These are phyloP conservation scores for Drosophila birchii DNA, from an alignment of 2,888 invertebrate genomes.

Conservation along the genomic window DNA sequence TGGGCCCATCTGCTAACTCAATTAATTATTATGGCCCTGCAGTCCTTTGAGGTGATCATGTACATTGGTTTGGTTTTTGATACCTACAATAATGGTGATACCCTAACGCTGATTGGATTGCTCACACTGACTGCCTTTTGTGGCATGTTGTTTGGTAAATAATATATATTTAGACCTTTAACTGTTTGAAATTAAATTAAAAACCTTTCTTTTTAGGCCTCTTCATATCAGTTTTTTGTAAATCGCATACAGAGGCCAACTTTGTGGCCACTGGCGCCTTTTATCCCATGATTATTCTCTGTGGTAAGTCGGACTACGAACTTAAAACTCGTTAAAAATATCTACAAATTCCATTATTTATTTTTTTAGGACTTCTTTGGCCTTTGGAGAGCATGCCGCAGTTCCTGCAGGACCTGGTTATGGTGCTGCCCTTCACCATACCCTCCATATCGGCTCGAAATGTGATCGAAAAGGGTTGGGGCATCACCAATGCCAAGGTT, in stretches of 20 bases:
- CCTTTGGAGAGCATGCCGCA: conserved; percentile 89
- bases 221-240: conserved; percentile 91
- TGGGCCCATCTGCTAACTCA: conserved; percentile 92
- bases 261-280: conserved; percentile 94
- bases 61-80: conserved; percentile 84
- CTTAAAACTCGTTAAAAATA: not conserved
- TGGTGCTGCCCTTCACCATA: conserved; percentile 91
- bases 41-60: conserved; percentile 86
- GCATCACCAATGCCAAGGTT: conserved; percentile 88
- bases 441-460: conserved; percentile 91
- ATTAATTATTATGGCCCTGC: conserved; percentile 89
- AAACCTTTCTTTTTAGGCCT: conserved; percentile 86
- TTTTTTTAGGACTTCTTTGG: conserved; percentile 87
- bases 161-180: not conserved
- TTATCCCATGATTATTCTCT: conserved; percentile 94
- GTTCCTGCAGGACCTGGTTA: conserved; percentile 87
- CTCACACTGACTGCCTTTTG: conserved; percentile 90
- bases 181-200: rapidly evolving
- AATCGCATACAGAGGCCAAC: conserved; percentile 92
- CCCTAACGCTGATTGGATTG: conserved; percentile 86
- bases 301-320: conserved; percentile 86
- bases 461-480: conserved; percentile 91
- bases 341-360: not conserved
- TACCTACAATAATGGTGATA: conserved; percentile 84
- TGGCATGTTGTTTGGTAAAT: conserved; percentile 91